These are phyloP conservation scores for Cryptosula pallasiana DNA, from an alignment of 2,888 invertebrate genomes.

Conservation along the genomic window DNA sequence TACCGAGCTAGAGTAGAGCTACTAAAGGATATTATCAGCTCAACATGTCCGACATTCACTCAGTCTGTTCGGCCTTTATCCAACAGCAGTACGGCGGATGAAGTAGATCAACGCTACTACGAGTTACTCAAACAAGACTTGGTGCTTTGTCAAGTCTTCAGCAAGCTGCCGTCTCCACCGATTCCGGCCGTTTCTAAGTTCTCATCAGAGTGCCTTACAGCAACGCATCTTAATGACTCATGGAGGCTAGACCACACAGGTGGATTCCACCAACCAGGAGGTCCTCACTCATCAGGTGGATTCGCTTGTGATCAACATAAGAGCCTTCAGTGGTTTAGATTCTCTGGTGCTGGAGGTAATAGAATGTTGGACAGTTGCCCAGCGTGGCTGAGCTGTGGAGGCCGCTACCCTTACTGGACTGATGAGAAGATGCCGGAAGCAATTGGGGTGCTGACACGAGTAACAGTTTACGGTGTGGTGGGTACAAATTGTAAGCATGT, in stretches of 20 bases:
- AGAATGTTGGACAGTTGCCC: slow-evolving; percentile 17
- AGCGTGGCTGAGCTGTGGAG: not conserved
- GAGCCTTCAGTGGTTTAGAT: slow-evolving; percentile 1
- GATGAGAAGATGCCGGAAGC: not conserved
- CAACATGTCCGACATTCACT: not conserved
- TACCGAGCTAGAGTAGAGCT: not conserved
- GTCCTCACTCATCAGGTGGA: not conserved
- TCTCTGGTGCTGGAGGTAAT: slow-evolving; percentile 1
- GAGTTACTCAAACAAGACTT: not conserved
- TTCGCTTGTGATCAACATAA: not conserved
- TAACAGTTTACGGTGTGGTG: not conserved
- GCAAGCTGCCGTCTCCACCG: not conserved
- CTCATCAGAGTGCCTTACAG: not conserved
- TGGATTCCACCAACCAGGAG: not conserved
- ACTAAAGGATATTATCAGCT: not conserved
- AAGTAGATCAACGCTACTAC: not conserved
- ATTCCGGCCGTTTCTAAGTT: not conserved
- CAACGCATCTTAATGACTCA: not conserved
- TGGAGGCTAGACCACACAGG: not conserved
- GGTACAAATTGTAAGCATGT: not conserved
- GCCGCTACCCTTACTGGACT: not conserved
- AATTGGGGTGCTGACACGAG: not conserved
- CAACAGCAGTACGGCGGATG: not conserved
- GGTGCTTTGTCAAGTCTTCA: not conserved
- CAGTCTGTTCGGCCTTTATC: not conserved